phyloP scores from a whole-genome alignment of 2,797 vertebrate genomes.

The Liparis tanakae region DNA sequence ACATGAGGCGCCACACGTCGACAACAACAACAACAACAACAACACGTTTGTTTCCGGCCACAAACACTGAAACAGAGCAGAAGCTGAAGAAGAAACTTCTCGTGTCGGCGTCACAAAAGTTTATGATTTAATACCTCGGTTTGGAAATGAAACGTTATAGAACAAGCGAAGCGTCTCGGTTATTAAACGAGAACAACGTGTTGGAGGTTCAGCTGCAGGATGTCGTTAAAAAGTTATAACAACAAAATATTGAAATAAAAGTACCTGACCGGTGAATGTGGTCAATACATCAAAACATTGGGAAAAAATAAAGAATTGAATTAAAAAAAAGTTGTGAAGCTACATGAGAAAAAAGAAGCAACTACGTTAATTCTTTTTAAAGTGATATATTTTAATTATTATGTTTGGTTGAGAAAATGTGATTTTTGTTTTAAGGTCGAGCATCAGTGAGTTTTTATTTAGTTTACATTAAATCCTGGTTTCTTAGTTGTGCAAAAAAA shows the following conservation, averaged over 20 bases:
- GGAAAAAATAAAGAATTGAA: conserved; percentile 3
- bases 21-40: no score
- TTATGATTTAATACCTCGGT: neutral
- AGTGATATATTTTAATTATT: neutral
- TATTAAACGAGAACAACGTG: neutral
- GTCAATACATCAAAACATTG: conserved; percentile 36
- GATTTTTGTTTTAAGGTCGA: neutral
- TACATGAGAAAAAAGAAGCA: neutral
- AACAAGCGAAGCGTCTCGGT: conserved; percentile 26
- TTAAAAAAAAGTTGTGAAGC: conserved; percentile 19
- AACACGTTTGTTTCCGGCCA: conserved; percentile 7
- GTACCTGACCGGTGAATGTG: conserved; percentile 14
- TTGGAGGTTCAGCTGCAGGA: neutral
- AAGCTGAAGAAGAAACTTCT: no score
- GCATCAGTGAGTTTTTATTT: neutral
- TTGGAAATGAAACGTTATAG: conserved; percentile 13
- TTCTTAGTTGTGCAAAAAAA: neutral
- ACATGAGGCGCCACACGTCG: conserved; percentile 17
- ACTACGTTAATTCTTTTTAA: neutral
- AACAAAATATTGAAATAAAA: neutral
- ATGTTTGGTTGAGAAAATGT: neutral
- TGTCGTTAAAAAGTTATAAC: conserved; percentile 8
- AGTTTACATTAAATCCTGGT: conserved; percentile 13
- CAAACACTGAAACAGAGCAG: conserved; percentile 19
- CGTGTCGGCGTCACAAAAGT: no score